Evolutionary conservation across 2,888 invertebrate species (phyloP).

Genomic region (Synanthedon tipuliformis): DNA sequence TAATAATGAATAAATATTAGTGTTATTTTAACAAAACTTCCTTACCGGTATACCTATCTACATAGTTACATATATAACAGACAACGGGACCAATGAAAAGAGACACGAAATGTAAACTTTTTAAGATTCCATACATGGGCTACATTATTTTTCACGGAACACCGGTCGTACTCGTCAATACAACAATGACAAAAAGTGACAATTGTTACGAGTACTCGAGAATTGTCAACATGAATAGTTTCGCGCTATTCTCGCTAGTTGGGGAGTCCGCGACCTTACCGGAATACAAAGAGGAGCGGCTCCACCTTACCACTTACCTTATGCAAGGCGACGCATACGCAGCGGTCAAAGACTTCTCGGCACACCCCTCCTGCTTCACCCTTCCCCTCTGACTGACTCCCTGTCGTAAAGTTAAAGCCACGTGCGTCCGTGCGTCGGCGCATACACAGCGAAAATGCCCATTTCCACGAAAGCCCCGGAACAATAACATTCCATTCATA

Average conservation of each 20-base stretch:
- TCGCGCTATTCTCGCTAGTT: constrained; percentile 53
- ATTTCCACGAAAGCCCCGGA: constrained; percentile 61
- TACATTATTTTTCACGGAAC: constrained; percentile 23
- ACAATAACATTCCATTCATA: constrained; percentile 10
- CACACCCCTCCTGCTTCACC: constrained; percentile 11
- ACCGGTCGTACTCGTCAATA: constrained; percentile 33
- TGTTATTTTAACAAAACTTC: too few species aligned
- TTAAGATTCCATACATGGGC: too few species aligned
- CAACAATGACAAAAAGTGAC: constrained; percentile 45
- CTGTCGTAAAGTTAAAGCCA: constrained; percentile 27
- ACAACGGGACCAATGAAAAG: too few species aligned
- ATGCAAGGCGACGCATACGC: constrained; percentile 48
- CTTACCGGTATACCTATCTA: too few species aligned
- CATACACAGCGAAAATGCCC: constrained; percentile 51
- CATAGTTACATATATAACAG: too few species aligned
- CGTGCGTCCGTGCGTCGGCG: constrained; percentile 27
- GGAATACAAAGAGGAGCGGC: constrained; percentile 53
- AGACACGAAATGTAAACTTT: too few species aligned
- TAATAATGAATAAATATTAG: too few species aligned
- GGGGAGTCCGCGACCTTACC: constrained; percentile 45
- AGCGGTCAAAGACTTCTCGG: constrained; percentile 57
- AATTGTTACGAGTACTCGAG: constrained; percentile 46
- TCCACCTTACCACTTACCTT: constrained; percentile 22
- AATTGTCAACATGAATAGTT: constrained; percentile 56
- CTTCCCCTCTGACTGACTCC: constrained; percentile 12